Conservation (phyloP, 1,140 invertebrate species). For the Pachypsylla venusta region DNA sequence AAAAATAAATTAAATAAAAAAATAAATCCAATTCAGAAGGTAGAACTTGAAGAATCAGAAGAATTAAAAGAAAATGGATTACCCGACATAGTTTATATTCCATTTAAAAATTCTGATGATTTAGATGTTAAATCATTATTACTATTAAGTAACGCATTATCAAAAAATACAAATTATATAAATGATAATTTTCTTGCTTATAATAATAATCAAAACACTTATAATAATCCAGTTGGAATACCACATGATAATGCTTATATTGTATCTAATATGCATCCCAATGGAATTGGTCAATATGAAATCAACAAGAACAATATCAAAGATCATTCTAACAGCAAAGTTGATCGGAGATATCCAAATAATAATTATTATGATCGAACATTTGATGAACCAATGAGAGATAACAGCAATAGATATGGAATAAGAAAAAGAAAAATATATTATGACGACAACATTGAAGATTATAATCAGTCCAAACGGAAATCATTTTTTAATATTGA, state of each 20-base stretch:
- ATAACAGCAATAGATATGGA: too few relatives aligned
- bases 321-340: background rate
- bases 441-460: background rate
- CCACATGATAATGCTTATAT: too few relatives aligned
- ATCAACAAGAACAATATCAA: background rate
- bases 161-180: background rate
- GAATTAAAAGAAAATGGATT: conserved; percentile 1
- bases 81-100: background rate
- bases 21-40: too few relatives aligned
- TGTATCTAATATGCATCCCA: too few relatives aligned
- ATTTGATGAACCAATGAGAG: too few relatives aligned
- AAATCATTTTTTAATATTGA: conserved; percentile 7
- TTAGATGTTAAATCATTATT: background rate
- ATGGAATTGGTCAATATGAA: background rate
- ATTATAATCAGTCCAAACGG: background rate
- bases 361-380: background rate
- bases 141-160: background rate
- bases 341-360: background rate
- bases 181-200: too few relatives aligned
- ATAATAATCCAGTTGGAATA: too few relatives aligned
- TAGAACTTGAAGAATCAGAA: too few relatives aligned
- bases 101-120: background rate
- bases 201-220: background rate
- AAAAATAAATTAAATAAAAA: too few relatives aligned
- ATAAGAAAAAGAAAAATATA: background rate